Base-by-base conservation (phyloP, 2,113 vertebrate genomes). In the Elephantulus edwardii region DNA sequence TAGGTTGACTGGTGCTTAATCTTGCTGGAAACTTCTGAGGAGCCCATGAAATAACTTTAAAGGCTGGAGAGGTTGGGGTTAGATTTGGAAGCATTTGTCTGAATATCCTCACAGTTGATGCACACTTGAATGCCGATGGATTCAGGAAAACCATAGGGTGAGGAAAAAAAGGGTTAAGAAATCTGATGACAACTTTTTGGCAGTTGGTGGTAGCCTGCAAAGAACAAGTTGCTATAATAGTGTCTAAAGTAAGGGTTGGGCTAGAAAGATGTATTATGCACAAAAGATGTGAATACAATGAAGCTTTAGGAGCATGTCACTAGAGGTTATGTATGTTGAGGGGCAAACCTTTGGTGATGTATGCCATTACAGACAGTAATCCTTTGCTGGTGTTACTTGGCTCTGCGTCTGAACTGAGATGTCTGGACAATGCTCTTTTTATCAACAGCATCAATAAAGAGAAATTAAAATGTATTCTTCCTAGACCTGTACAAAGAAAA, bases 381-480 rank as follows among this genome's bases (percentile, higher is more conserved):
- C 24, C 48, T 70, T 91, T 70, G 60, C 4, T n/a, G 46, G 33
- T n/a, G 74, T 46, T 35, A 38, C 50, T 28, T 38, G n/a, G 62
- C n/a, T 79, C 35, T 5, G 52, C 56, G 64, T 54, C 50, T 50
- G 35, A 82, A 74, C 13, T 19, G 20, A 82, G 54, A 85, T 44
- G 40, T n/a, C 91, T 44, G 44, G 22, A 80, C 35, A 80, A 50
- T 60, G 35, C 6, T n/a, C 20, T 83, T 80, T 88, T 19, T 71
- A 8, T 58, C 1, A n/a, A 64, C 33, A 42, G 56, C n/a, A n/a
- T n/a, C n/a, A n/a, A n/a, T n/a, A n/a, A n/a, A n/a, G n/a, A n/a
- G n/a, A n/a, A n/a, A n/a, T n/a, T n/a, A n/a, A n/a, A n/a, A n/a
- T n/a, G n/a, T n/a, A n/a, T n/a, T n/a, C n/a, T n/a, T n/a, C n/a